Percentiles rank a stretch among this genome's conserved stretches.
Evolutionary conservation across 2,797 vertebrate species (phyloP).

Genomic region (Aulostomus chinensis): DNA sequence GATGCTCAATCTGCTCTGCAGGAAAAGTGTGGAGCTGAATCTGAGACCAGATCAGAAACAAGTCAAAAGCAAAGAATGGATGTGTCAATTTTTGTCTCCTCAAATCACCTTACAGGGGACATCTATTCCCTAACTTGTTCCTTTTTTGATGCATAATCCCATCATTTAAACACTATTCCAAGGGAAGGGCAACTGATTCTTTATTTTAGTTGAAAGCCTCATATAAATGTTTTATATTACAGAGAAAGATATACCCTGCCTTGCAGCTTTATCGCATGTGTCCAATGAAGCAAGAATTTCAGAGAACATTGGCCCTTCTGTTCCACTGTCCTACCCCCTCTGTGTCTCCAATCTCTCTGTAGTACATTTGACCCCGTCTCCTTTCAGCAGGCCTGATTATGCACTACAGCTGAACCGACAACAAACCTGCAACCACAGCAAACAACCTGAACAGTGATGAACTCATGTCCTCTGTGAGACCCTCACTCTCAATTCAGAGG

Average conservation of each 20-base stretch:
- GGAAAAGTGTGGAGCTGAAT: conserved; percentile 24
- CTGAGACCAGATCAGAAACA: conserved; percentile 26
- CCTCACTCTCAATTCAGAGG: too few relatives aligned
- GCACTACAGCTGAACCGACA: conserved; percentile 46
- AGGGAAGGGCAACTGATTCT: too few relatives aligned
- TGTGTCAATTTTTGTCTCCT: conserved; percentile 41
- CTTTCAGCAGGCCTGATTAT: conserved; percentile 38
- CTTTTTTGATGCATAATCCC: conserved; percentile 1
- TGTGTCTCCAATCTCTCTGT: conserved; percentile 16
- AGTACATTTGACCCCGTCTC: conserved; percentile 30
- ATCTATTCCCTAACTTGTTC: conserved; percentile 1
- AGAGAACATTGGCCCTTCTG: conserved; percentile 20
- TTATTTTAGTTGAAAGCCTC: too few relatives aligned
- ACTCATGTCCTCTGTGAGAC: conserved; percentile 35
- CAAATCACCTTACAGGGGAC: conserved; percentile 13
- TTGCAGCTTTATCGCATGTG: conserved; percentile 13
- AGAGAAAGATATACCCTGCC: conserved; percentile 2
- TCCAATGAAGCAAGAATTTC: conserved; percentile 19
- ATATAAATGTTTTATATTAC: conserved; percentile 6
- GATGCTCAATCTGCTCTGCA: conserved; percentile 36
- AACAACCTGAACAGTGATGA: conserved; percentile 47
- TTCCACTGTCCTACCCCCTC: conserved; percentile 16
- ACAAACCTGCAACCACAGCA: conserved; percentile 67
- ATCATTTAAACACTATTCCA: too few relatives aligned
- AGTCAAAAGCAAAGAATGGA: conserved; percentile 42